Conservation (phyloP, 2,888 invertebrate species). For the Mayetiola destructor region DNA sequence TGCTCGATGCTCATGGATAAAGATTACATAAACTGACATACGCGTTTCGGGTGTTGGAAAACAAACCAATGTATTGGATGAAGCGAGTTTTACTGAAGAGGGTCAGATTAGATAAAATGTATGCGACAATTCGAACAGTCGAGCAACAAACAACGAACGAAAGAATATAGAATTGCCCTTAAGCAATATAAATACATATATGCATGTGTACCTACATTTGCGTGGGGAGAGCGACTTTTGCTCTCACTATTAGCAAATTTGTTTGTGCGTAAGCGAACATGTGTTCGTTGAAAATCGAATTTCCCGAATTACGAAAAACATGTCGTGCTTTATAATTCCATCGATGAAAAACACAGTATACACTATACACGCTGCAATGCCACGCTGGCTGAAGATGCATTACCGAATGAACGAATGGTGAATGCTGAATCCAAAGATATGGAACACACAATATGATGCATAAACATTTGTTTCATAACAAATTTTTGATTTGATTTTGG, state of each 20-base stretch:
- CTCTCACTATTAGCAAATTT: neutral
- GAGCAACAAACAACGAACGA: no score
- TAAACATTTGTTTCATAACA: no score
- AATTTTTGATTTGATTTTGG: no score
- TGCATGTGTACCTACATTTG: neutral
- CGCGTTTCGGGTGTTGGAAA: neutral
- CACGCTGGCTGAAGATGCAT: no score
- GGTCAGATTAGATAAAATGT: slow-evolving; percentile 13
- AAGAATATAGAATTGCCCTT: slow-evolving; percentile 4
- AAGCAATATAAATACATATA: neutral
- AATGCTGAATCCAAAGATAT: no score
- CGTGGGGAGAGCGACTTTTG: neutral
- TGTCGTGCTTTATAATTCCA: no score
- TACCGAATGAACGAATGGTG: no score
- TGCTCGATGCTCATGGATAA: neutral
- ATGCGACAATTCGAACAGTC: neutral
- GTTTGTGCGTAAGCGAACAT: slow-evolving; percentile 3
- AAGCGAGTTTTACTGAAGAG: neutral
- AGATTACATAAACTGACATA: no score
- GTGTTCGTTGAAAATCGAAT: slow-evolving; percentile 3
- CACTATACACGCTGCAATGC: no score
- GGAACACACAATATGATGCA: no score
- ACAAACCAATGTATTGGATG: neutral
- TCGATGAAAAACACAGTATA: no score
- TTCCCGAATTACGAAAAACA: slow-evolving; percentile 11